Evolutionary conservation across 1,140 invertebrate species (phyloP).

Genomic region (Dreissena polymorpha): DNA sequence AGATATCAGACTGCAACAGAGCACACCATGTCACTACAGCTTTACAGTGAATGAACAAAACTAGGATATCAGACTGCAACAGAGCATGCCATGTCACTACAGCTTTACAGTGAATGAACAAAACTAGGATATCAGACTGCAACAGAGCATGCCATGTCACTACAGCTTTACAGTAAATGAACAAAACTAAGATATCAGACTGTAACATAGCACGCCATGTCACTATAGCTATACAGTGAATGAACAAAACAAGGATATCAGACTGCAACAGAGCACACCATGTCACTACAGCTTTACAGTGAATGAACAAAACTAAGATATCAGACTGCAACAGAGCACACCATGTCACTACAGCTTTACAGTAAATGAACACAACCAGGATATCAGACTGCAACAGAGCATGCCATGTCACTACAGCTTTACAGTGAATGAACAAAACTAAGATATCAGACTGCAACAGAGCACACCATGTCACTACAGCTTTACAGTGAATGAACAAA

Average conservation of each 20-base stretch:
- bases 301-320: background rate
- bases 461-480: background rate
- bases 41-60: too few species aligned
- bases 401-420: background rate
- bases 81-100: background rate
- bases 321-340: constrained; percentile 26
- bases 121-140: constrained; percentile 8
- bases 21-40: background rate
- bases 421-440: too few species aligned
- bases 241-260: background rate
- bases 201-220: constrained; percentile 8
- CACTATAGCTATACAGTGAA: background rate
- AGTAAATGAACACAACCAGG: background rate
- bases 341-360: background rate
- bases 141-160: constrained; percentile 1
- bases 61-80: constrained; percentile 20
- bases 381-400: constrained; percentile 26
- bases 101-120: too few species aligned
- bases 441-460: constrained; percentile 24
- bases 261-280: constrained; percentile 17
- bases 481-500: too few species aligned
- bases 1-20: constrained; percentile 27
- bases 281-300: background rate
- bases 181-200: constrained; percentile 1
- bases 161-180: background rate